Evolutionary conservation across 1,140 invertebrate species (phyloP).

Genomic region (Parasteatoda tepidariorum): DNA sequence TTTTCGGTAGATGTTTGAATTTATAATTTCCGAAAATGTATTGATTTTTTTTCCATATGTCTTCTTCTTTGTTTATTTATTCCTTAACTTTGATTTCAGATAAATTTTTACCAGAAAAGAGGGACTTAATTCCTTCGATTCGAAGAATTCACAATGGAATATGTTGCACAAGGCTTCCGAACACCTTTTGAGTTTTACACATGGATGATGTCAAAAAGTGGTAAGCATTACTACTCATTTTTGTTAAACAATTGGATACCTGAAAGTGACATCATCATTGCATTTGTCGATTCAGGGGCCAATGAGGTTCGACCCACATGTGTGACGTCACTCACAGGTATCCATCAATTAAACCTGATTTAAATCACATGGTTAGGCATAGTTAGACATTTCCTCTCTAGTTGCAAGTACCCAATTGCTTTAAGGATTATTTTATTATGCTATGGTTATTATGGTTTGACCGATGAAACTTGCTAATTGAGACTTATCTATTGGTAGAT

Average conservation of each 20-base stretch:
- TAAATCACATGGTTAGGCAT: not conserved
- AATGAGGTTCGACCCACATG: not conserved
- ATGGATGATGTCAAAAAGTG: slow-evolving; percentile 60
- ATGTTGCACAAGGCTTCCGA: slow-evolving; percentile 37
- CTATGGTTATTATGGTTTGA: too few relatives aligned
- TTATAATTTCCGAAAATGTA: too few relatives aligned
- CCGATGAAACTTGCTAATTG: too few relatives aligned
- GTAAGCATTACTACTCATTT: slow-evolving; percentile 7
- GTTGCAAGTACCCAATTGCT: not conserved
- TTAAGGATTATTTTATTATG: too few relatives aligned
- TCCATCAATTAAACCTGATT: not conserved
- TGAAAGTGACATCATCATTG: not conserved
- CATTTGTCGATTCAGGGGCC: too few relatives aligned
- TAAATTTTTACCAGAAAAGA: too few relatives aligned
- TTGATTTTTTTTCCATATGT: too few relatives aligned
- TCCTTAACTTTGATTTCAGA: too few relatives aligned
- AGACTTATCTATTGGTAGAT: too few relatives aligned
- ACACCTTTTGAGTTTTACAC: slow-evolving; percentile 25
- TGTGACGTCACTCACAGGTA: not conserved
- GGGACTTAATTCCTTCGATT: too few relatives aligned
- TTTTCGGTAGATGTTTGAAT: too few relatives aligned
- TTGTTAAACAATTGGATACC: not conserved
- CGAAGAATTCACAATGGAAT: slow-evolving; percentile 48
- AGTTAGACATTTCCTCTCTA: not conserved
- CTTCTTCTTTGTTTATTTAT: too few relatives aligned